phyloP scores from a whole-genome alignment of 2,888 invertebrate species.

The Epistrophe eligans region DNA sequence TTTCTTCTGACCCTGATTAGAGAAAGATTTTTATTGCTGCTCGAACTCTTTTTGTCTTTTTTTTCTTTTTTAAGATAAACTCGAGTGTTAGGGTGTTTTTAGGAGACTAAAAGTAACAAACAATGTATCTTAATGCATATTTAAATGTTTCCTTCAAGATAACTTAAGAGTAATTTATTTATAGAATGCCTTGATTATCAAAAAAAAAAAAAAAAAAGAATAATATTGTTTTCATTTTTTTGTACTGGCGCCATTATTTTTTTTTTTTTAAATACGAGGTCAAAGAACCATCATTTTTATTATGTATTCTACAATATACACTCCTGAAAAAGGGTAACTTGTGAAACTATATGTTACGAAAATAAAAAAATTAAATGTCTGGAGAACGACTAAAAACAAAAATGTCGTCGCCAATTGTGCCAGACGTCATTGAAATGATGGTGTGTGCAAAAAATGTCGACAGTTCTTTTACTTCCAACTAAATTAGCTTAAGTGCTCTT shows the following conservation, averaged over 20 bases:
- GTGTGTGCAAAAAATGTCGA: neutral
- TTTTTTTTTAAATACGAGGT: neutral
- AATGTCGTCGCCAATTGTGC: neutral
- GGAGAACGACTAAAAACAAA: neutral
- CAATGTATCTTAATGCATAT: slow-evolving; percentile 26
- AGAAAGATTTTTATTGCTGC: slow-evolving; percentile 38
- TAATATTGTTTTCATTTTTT: neutral
- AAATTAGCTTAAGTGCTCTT: slow-evolving; percentile 22
- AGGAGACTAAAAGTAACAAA: neutral
- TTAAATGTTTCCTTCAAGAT: neutral
- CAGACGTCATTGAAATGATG: slow-evolving; percentile 8
- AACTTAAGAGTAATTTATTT: slow-evolving; percentile 11
- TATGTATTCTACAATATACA: neutral
- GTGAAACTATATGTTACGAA: neutral
- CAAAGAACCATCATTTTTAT: neutral
- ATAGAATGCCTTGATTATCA: slow-evolving; percentile 4
- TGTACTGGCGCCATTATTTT: slow-evolving; percentile 13
- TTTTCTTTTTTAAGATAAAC: slow-evolving; percentile 14
- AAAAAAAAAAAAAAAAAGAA: neutral
- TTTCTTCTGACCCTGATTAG: slow-evolving; percentile 65
- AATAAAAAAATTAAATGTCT: neutral
- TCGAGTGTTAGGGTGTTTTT: slow-evolving; percentile 8
- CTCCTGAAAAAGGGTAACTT: neutral
- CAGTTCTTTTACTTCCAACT: slow-evolving; percentile 18
- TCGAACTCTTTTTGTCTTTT: slow-evolving; percentile 45